Base-by-base conservation (phyloP, 2,888 invertebrate species). In the Unio delphinus region DNA sequence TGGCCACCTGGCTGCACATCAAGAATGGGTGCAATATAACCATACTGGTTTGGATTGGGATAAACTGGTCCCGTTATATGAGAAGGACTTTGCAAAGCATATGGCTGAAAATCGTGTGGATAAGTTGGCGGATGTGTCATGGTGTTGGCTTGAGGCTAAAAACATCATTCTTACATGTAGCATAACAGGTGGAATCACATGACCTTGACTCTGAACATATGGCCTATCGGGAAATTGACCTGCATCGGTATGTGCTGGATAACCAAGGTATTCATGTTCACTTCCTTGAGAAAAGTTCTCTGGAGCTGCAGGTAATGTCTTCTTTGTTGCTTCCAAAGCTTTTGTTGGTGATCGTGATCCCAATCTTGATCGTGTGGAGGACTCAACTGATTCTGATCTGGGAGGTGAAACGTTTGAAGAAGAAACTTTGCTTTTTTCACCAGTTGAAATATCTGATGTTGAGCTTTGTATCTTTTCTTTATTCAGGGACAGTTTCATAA, bases 401-500 rank as follows among this genome's bases (percentile, higher is more conserved):
- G 26, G 61, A 54, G 57, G 57, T 55, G 55, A 56, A 63, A 63
- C 17, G 34, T 34, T 57, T 45, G 45, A 15, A 45, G 45, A 45
- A 45, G 60, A 45, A 58, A 66, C 59, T 17, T 34, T 65, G 3
- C 30, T 55, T 30, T 15, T 58, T 15, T 28, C 65, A 18, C 63
- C n/a, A 54, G 57, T 55, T 59, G 64, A 28, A 23, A 61, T 55
- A 66, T 67, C 67, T 28, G 67, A 28, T 26, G 66, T 64, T 26
- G 64, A 64, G 5, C 55, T 72, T 28, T 76, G 75, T 11, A 77
- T 69, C 56, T 80, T 83, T 62, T 86, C 85, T 65, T 88, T 83
- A 68, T 89, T 85, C 58, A 93, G 94, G 73, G 96, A 94, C 81
- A 98, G 92, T 83, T 95, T 93, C 91, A 96, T 95, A 89, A 98